Conservation (phyloP, 2,888 invertebrate species). For the Agrilus biguttatus region DNA sequence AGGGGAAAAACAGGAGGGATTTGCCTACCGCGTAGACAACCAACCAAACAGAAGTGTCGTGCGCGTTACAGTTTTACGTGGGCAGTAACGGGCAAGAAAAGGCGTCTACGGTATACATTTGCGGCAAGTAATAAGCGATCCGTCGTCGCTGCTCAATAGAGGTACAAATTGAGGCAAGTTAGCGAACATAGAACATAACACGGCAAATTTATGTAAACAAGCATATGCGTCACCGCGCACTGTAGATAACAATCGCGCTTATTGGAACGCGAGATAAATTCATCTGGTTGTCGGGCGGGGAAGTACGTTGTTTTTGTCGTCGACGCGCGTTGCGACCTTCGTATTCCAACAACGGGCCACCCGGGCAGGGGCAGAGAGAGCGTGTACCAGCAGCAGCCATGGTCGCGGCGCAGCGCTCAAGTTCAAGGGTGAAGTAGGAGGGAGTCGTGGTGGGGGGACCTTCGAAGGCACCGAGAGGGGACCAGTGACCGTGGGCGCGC, state of each 20-base stretch:
- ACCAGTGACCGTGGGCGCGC: slow-evolving; percentile 34
- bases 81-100: too few relatives aligned
- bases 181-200: too few relatives aligned
- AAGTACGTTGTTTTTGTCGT: not conserved
- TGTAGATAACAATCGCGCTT: not conserved
- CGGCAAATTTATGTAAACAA: not conserved
- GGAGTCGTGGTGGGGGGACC: slow-evolving; percentile 30
- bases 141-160: too few relatives aligned
- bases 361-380: slow-evolving; percentile 20
- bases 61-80: too few relatives aligned
- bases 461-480: slow-evolving; percentile 33
- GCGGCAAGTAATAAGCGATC: too few relatives aligned
- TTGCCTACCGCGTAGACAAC: too few relatives aligned
- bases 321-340: slow-evolving; percentile 7
- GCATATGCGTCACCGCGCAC: not conserved
- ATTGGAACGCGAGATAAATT: not conserved
- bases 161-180: too few relatives aligned
- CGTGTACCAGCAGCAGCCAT: too few relatives aligned
- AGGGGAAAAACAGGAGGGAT: too few relatives aligned
- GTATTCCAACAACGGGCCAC: slow-evolving; percentile 10
- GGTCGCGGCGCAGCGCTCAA: slow-evolving; percentile 23
- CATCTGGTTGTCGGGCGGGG: not conserved
- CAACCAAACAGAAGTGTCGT: too few relatives aligned
- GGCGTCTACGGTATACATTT: too few relatives aligned
- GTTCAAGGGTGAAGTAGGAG: slow-evolving; percentile 34